Base-by-base conservation (phyloP, 2,113 vertebrate genomes). In the Dipodomys stephensi region DNA sequence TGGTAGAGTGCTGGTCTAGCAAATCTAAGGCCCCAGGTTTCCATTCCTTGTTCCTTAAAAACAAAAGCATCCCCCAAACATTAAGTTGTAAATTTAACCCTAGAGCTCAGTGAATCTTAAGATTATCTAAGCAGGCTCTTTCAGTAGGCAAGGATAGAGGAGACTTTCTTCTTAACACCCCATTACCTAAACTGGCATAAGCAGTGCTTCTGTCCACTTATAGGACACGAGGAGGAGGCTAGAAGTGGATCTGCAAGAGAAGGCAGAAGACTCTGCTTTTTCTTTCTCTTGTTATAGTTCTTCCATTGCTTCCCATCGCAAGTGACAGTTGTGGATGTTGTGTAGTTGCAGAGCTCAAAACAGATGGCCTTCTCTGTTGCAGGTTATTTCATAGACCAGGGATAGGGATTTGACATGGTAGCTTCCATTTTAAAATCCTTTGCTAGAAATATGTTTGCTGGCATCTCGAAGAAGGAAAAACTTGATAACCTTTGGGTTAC, bases 81-180 rank as follows among this genome's bases (percentile, higher is more conserved):
- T 62, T 19, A 62, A 76, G 57, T 27, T 88, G 88, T 89, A 73
- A 92, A 82, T 84, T 27, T 28, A 85, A 81, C 27, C 44, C 15
- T 67, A 0, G 11, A 72, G 74, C 57, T 91, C 3, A 49, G 27
- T 53, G 77, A 92, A 62, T 83, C 60, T 95, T 69, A 82, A 81
- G 80, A 87, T 80, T 44, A 32, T 18, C 20, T 22, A 77, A 60
- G 6, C 35, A 69, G 15, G n/a, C 23, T 53, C 78, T 87, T 81
- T 13, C 68, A 27, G 49, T 28, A 20, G n/a, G 68, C 22, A 25
- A 72, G 30, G 22, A 49, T 32, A 32, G 28, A 39, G 60, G 77
- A 74, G 15, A 49, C 10, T 44, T 2, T 87, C 32, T 39, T 35
- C 76, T 65, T n/a, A 76, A 62, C 2, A 76, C 20, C 25, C 15